Conservation (phyloP, 2,113 vertebrate genomes). For the Strigops habroptila region DNA sequence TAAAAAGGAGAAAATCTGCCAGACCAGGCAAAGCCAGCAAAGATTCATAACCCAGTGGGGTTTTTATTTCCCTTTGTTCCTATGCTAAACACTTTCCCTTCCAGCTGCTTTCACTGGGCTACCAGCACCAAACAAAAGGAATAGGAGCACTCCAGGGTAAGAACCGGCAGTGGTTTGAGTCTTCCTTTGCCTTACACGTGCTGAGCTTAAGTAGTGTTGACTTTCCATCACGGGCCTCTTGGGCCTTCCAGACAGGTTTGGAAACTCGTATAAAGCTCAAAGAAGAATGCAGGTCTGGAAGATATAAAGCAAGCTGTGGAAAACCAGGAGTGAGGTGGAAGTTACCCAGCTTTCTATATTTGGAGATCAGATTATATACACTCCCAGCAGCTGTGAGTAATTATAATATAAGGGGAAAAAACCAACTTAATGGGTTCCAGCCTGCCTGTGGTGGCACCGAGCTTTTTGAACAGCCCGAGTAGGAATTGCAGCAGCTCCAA, state of each 20-base stretch:
- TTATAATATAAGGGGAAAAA: not conserved
- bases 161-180: not conserved
- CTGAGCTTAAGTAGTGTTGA: not conserved
- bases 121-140: not conserved
- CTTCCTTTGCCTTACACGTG: not conserved
- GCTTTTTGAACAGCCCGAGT: not conserved
- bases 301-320: not conserved
- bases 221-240: not conserved
- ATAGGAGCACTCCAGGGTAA: not conserved
- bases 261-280: not conserved
- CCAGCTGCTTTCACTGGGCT: not conserved
- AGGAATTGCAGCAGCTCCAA: not conserved
- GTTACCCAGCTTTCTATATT: not conserved
- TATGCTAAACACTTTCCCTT: not conserved
- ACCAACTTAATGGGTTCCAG: not conserved
- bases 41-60: not conserved
- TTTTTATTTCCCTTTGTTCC: not conserved
- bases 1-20: not conserved
- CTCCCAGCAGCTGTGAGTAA: slow-evolving; percentile 8
- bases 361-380: not conserved
- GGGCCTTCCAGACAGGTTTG: not conserved
- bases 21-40: not conserved
- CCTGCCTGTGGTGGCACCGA: not conserved
- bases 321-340: not conserved
- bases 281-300: not conserved